A percentile compares a stretch with the other conserved stretches of the same genome.
Conservation (phyloP, 2,888 invertebrate species). For the Trimorus sp. region DNA sequence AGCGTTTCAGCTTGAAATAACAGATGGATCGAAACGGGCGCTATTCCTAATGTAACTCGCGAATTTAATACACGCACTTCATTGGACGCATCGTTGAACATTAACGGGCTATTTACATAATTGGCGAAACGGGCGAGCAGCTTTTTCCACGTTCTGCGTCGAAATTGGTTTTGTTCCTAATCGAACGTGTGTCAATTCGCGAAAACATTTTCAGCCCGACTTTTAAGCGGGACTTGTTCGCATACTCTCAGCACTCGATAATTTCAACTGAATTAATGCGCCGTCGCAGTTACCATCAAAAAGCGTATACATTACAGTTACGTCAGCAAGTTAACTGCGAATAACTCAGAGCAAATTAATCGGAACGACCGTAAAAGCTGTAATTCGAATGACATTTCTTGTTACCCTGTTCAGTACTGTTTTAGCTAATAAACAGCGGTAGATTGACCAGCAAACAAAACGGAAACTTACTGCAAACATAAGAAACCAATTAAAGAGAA, state of each 20-base stretch:
- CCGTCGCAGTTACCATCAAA: too few species aligned
- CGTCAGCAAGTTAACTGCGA: slow-evolving; percentile 4
- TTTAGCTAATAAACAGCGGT: slow-evolving; percentile 24
- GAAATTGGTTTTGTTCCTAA: not conserved
- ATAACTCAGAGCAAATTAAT: slow-evolving; percentile 24
- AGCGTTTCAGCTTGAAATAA: slow-evolving; percentile 13
- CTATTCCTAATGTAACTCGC: slow-evolving; percentile 12
- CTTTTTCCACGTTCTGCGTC: not conserved
- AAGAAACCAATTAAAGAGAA: too few species aligned
- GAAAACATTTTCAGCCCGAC: not conserved
- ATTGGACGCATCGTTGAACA: slow-evolving; percentile 2
- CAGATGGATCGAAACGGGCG: slow-evolving; percentile 3
- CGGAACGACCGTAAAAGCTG: slow-evolving; percentile 7
- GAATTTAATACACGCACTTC: slow-evolving; percentile 16
- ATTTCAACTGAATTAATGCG: not conserved
- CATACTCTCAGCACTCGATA: too few species aligned
- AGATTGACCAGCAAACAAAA: too few species aligned
- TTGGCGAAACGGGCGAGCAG: not conserved
- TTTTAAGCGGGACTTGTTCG: too few species aligned
- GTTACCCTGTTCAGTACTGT: not conserved
- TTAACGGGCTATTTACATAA: slow-evolving; percentile 4
- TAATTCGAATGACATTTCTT: slow-evolving; percentile 15
- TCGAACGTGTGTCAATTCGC: not conserved
- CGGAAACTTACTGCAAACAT: too few species aligned
- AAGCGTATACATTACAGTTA: not conserved